Percentiles rank a stretch among this genome's conserved stretches.
Conservation (phyloP, 2,888 invertebrate genomes). For the Gerris lacustris region DNA sequence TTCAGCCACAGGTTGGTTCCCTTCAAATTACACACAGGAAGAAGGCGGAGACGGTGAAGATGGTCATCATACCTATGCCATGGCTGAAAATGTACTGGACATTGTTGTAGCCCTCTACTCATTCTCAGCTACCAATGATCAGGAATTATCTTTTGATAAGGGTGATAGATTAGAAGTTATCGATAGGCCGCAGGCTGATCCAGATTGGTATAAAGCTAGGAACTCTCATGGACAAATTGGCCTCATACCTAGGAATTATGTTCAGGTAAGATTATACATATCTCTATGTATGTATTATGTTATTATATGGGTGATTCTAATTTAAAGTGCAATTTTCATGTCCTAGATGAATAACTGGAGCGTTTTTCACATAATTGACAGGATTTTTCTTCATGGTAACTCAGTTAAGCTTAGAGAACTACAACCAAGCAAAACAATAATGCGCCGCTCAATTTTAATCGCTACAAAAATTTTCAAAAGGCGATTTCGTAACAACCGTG, state of each 20-base stretch:
- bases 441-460: too few species aligned
- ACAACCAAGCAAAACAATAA: too few species aligned
- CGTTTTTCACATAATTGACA: too few species aligned
- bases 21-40: slow-evolving; percentile 89
- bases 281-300: too few species aligned
- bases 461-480: too few species aligned
- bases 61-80: slow-evolving; percentile 80
- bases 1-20: slow-evolving; percentile 74
- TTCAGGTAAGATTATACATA: slow-evolving; percentile 41
- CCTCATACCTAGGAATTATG: slow-evolving; percentile 87
- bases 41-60: slow-evolving; percentile 78
- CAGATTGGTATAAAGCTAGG: slow-evolving; percentile 96
- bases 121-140: slow-evolving; percentile 85
- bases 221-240: slow-evolving; percentile 87
- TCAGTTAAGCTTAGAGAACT: too few species aligned
- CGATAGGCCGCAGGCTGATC: slow-evolving; percentile 91
- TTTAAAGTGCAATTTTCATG: too few species aligned
- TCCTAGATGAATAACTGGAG: too few species aligned
- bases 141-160: slow-evolving; percentile 92
- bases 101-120: slow-evolving; percentile 91
- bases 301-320: too few species aligned
- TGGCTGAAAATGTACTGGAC: slow-evolving; percentile 90
- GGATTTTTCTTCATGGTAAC: too few species aligned
- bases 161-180: slow-evolving; percentile 92
- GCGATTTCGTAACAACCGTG: too few species aligned